These are phyloP conservation scores for Marisa cornuarietis DNA, from an alignment of 1,140 invertebrate genomes.

Conservation along the genomic window DNA sequence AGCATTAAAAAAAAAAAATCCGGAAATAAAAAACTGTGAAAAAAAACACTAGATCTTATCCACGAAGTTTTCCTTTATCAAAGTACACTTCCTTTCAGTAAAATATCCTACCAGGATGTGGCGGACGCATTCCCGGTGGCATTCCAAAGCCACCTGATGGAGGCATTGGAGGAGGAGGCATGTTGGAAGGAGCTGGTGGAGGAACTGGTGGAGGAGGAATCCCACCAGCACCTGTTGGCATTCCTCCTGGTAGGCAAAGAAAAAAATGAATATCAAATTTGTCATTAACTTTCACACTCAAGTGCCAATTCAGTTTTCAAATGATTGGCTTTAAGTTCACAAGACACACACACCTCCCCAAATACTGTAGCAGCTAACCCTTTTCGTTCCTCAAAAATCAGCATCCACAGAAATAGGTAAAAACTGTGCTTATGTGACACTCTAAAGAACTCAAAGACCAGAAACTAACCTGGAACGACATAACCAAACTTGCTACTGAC, in stretches of 20 bases:
- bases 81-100: background rate
- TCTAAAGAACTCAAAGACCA: too few relatives aligned
- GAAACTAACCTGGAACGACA: too few relatives aligned
- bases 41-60: background rate
- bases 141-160: slow-evolving; percentile 39
- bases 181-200: slow-evolving; percentile 62
- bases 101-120: slow-evolving; percentile 11
- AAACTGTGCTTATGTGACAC: too few relatives aligned
- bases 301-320: background rate
- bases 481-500: too few relatives aligned
- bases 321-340: background rate
- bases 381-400: too few relatives aligned
- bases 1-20: background rate
- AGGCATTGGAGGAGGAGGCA: slow-evolving; percentile 64
- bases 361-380: background rate
- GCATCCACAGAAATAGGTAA: too few relatives aligned
- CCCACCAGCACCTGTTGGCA: slow-evolving; percentile 69
- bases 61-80: background rate
- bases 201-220: slow-evolving; percentile 70
- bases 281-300: background rate
- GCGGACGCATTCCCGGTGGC: slow-evolving; percentile 23
- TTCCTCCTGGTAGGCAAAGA: slow-evolving; percentile 23
- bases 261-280: slow-evolving; percentile 11
- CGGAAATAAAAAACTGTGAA: background rate
- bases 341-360: background rate